These are phyloP conservation scores for Ostrea edulis DNA, from an alignment of 1,140 invertebrate species.

Conservation along the genomic window DNA sequence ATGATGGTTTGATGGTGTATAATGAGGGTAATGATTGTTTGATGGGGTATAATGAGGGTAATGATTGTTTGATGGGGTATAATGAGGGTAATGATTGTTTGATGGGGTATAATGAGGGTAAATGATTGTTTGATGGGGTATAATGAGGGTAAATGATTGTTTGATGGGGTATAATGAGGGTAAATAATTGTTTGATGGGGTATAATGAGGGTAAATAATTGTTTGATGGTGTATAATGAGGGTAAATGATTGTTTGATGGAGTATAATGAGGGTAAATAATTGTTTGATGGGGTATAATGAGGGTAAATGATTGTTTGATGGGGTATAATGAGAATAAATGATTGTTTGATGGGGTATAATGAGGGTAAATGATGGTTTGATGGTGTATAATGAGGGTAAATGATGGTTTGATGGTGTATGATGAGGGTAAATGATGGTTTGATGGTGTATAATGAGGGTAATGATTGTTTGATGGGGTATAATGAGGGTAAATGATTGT, in stretches of 20 bases:
- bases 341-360: constrained; percentile 63
- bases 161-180: constrained; percentile 84
- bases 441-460: constrained; percentile 86
- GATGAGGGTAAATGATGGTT: constrained; percentile 85
- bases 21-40: constrained; percentile 85
- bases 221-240: constrained; percentile 82
- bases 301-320: constrained; percentile 82
- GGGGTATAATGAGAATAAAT: constrained; percentile 86
- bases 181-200: constrained; percentile 73
- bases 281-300: constrained; percentile 77
- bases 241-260: constrained; percentile 79
- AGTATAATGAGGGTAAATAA: constrained; percentile 86
- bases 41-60: constrained; percentile 86
- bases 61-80: background rate
- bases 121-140: background rate
- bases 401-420: background rate
- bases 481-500: constrained; percentile 84
- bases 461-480: background rate
- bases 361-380: constrained; percentile 83
- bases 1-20: background rate
- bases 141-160: constrained; percentile 84
- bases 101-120: constrained; percentile 86
- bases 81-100: constrained; percentile 84
- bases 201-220: constrained; percentile 85
- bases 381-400: constrained; percentile 87